phyloP scores from a whole-genome alignment of 2,888 invertebrate genomes.

The Lamproptera curius region DNA sequence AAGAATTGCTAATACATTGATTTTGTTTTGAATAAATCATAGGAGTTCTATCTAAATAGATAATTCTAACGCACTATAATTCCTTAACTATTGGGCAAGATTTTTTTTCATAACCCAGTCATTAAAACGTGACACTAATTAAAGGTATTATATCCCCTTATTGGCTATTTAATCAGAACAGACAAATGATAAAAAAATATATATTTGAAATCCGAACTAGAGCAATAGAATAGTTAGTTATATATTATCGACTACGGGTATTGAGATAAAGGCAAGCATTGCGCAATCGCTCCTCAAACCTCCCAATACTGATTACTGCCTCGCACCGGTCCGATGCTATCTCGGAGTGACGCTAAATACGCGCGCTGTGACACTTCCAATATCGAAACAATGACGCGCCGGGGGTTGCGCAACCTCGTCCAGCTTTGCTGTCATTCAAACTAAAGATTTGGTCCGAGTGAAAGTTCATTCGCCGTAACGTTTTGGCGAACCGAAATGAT shows the following conservation, averaged over 20 bases:
- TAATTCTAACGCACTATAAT: too few species aligned
- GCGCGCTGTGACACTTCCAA: slow-evolving; percentile 68
- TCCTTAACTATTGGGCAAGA: too few species aligned
- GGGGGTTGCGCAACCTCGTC: slow-evolving; percentile 59
- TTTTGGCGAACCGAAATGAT: slow-evolving; percentile 19
- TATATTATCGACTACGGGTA: slow-evolving; percentile 27
- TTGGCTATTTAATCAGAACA: too few species aligned
- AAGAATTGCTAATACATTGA: too few species aligned
- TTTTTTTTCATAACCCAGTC: too few species aligned
- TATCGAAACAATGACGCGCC: slow-evolving; percentile 73
- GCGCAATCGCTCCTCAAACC: slow-evolving; percentile 56
- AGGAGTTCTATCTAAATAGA: too few species aligned
- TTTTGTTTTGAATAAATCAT: too few species aligned
- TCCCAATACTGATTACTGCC: slow-evolving; percentile 58
- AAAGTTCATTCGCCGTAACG: slow-evolving; percentile 38
- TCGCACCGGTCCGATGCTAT: slow-evolving; percentile 58
- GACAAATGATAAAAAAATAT: too few species aligned
- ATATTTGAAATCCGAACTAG: background rate
- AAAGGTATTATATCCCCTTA: too few species aligned
- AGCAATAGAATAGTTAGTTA: slow-evolving; percentile 13
- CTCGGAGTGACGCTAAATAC: slow-evolving; percentile 75
- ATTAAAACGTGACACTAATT: too few species aligned
- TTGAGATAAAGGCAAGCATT: slow-evolving; percentile 40
- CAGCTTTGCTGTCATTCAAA: slow-evolving; percentile 52
- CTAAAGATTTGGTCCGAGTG: slow-evolving; percentile 41